A percentile compares a stretch with the other conserved stretches of the same genome.
Conservation (phyloP, 2,888 invertebrate genomes). For the Yponomeuta evonymella region DNA sequence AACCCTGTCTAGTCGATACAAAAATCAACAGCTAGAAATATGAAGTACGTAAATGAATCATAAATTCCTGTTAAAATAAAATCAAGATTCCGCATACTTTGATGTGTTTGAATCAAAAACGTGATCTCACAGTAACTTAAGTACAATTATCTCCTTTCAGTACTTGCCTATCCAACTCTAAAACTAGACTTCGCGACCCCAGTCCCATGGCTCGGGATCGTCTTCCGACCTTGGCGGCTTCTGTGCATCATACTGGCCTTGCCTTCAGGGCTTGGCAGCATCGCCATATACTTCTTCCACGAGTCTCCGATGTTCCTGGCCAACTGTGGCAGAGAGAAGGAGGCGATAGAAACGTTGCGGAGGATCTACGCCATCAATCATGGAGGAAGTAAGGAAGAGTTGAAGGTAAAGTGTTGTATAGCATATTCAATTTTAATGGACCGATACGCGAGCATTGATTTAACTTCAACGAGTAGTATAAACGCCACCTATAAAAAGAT, state of each 20-base stretch:
- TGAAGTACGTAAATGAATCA: too few relatives aligned
- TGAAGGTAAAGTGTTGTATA: conserved; percentile 34
- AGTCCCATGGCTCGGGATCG: conserved; percentile 63
- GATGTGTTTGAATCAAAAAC: too few relatives aligned
- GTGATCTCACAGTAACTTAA: not conserved
- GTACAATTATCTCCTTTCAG: conserved; percentile 43
- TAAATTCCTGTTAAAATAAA: too few relatives aligned
- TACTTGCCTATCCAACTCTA: conserved; percentile 80
- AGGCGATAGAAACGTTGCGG: conserved; percentile 72
- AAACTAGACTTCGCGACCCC: conserved; percentile 66
- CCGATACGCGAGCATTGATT: too few relatives aligned
- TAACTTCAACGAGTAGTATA: too few relatives aligned
- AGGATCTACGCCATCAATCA: conserved; percentile 55
- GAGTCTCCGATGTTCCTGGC: conserved; percentile 88
- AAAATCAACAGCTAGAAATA: too few relatives aligned
- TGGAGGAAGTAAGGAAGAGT: conserved; percentile 38
- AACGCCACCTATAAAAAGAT: too few relatives aligned
- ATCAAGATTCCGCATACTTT: too few relatives aligned
- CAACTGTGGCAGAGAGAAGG: conserved; percentile 76
- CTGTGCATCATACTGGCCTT: conserved; percentile 73
- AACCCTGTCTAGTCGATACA: too few relatives aligned
- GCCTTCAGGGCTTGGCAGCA: conserved; percentile 70
- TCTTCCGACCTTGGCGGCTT: conserved; percentile 84
- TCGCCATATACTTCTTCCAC: conserved; percentile 77
- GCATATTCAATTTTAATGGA: too few relatives aligned